Conservation (phyloP, 2,113 vertebrate species). For the Galemys pyrenaicus region DNA sequence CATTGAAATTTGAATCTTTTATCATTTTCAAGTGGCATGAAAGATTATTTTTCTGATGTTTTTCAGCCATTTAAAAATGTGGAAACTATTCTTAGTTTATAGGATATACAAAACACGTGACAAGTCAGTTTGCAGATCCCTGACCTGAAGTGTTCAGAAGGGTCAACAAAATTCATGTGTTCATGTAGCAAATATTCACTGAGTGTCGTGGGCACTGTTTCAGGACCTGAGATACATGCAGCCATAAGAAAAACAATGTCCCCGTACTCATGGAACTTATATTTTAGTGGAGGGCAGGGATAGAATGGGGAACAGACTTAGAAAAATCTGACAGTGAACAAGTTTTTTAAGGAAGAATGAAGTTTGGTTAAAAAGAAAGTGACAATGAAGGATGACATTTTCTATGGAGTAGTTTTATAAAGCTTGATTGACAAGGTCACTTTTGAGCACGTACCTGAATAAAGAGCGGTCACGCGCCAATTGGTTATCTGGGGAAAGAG, state of each 20-base stretch:
- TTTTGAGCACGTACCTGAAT: constrained; percentile 4
- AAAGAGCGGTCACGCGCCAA: not conserved
- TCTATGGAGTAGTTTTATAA: not conserved
- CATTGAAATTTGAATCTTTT: not conserved
- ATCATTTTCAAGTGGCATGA: not conserved
- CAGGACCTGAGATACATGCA: not conserved
- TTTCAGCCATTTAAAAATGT: constrained; percentile 25
- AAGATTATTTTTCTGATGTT: constrained; percentile 9
- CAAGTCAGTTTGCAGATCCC: not conserved
- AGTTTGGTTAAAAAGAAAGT: not conserved
- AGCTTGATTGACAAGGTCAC: not conserved
- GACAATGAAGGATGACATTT: not conserved
- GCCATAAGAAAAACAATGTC: not conserved
- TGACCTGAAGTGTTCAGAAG: not conserved
- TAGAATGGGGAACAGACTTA: not conserved
- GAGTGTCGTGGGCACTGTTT: not conserved
- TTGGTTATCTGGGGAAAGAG: not conserved
- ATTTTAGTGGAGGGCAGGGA: not conserved
- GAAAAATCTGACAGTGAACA: not conserved
- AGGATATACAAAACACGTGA: not conserved
- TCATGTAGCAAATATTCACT: not conserved
- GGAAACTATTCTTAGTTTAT: constrained; percentile 30
- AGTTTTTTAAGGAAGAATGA: not conserved
- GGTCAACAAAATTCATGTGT: not conserved
- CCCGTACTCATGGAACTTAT: not conserved